Percentiles rank a stretch among this genome's conserved stretches.
phyloP scores from a whole-genome alignment of 2,113 vertebrate genomes.

The Taurulus bubalis region DNA sequence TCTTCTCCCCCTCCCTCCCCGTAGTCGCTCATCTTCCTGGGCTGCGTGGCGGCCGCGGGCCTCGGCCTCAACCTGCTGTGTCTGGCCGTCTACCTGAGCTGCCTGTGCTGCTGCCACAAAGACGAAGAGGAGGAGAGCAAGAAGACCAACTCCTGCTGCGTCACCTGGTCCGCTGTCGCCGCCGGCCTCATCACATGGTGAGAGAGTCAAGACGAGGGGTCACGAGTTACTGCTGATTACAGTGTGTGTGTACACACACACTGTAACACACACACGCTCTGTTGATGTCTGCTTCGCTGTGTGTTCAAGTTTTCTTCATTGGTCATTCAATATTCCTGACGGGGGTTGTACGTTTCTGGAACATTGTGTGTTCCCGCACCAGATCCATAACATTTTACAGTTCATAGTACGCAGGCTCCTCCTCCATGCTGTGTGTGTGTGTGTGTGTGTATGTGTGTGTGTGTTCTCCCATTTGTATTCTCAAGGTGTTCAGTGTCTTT shows the following conservation, averaged over 20 bases:
- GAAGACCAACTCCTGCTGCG: constrained; percentile 87
- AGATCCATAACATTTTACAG: constrained; percentile 7
- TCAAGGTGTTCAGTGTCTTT: background rate
- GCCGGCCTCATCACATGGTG: constrained; percentile 95
- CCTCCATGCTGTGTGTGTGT: no score
- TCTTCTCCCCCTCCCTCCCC: constrained; percentile 2
- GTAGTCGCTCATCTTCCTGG: constrained; percentile 92
- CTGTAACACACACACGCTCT: background rate
- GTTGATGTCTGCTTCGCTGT: constrained; percentile 4
- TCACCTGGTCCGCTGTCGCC: constrained; percentile 91
- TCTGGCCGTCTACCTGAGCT: constrained; percentile 89
- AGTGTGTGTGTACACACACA: no score
- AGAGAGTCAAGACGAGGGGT: constrained; percentile 49
- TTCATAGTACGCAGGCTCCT: background rate
- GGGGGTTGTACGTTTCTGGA: background rate
- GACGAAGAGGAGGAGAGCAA: constrained; percentile 87
- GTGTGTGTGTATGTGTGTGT: background rate
- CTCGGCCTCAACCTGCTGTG: constrained; percentile 93
- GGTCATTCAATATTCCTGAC: constrained; percentile 29
- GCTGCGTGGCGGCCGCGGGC: constrained; percentile 87
- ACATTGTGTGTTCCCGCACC: constrained; percentile 2
- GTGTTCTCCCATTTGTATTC: constrained; percentile 29
- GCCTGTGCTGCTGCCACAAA: constrained; percentile 89
- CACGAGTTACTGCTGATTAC: constrained; percentile 16
- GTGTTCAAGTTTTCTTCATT: constrained; percentile 1